These are phyloP conservation scores for Ochlodes sylvanus DNA, from an alignment of 2,888 invertebrate species.

Conservation along the genomic window DNA sequence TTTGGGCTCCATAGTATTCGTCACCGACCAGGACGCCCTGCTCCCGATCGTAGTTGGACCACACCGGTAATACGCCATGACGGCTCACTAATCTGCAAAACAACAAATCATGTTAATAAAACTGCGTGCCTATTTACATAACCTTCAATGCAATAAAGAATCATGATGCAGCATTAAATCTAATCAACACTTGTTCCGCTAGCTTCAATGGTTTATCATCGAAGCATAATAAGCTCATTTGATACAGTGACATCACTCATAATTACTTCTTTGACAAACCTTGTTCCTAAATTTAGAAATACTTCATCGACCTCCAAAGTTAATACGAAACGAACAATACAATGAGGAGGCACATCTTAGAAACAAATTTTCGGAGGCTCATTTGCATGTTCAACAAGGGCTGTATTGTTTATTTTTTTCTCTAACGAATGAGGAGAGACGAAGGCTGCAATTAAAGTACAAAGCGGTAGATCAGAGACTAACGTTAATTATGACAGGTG, in stretches of 20 bases:
- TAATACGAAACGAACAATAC: conserved; percentile 32
- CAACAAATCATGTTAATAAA: conserved; percentile 37
- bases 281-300: conserved; percentile 37
- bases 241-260: conserved; percentile 37
- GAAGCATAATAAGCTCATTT: conserved; percentile 32
- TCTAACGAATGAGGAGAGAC: conserved; percentile 51
- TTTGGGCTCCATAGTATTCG: conserved; percentile 62
- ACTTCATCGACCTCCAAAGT: conserved; percentile 37
- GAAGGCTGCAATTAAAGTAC: conserved; percentile 63
- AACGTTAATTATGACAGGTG: conserved; percentile 50
- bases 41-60: conserved; percentile 78
- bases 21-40: conserved; percentile 84
- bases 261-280: conserved; percentile 33
- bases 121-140: conserved; percentile 24
- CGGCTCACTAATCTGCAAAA: conserved; percentile 57
- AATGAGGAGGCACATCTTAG: conserved; percentile 34
- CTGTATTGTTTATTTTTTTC: conserved; percentile 47
- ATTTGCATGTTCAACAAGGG: conserved; percentile 63
- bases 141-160: conserved; percentile 20
- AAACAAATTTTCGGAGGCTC: conserved; percentile 46
- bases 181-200: conserved; percentile 31
- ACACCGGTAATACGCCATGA: conserved; percentile 78
- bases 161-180: conserved; percentile 20
- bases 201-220: conserved; percentile 24
- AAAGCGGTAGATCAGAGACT: conserved; percentile 46